phyloP scores from a whole-genome alignment of 37 sponge, comb jelly and placozoan species.

The Haliclona indistincta region DNA sequence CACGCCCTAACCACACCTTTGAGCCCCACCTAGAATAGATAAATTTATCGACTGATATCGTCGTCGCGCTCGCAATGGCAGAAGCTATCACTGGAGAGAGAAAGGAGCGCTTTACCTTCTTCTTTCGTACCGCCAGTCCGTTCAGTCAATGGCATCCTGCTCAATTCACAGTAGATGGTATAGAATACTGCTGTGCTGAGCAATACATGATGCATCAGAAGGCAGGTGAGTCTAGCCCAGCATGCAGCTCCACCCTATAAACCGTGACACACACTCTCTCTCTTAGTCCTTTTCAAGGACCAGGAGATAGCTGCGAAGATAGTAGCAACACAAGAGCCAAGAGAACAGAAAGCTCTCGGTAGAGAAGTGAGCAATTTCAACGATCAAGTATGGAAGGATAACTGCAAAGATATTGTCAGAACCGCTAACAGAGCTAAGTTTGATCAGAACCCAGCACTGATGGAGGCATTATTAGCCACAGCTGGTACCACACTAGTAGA shows the following conservation, averaged over 20 bases:
- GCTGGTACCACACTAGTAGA: conserved; percentile 71
- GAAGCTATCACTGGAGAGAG: background rate
- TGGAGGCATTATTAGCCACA: conserved; percentile 47
- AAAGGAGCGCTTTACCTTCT: conserved; percentile 66
- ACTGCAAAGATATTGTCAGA: conserved; percentile 61
- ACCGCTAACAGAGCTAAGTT: conserved; percentile 78
- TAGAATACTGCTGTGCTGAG: conserved; percentile 73
- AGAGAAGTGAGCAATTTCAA: conserved; percentile 63
- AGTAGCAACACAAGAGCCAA: conserved; percentile 40
- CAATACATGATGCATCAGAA: conserved; percentile 93
- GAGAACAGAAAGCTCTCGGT: conserved; percentile 71
- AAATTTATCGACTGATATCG: background rate
- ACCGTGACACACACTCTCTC: background rate
- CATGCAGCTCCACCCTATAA: background rate
- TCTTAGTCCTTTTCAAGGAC: conserved; percentile 64
- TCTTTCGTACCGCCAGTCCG: conserved; percentile 55
- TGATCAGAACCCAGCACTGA: conserved; percentile 62
- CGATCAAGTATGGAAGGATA: conserved; percentile 51
- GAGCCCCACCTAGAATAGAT: no score
- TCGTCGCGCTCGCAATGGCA: background rate
- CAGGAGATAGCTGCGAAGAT: conserved; percentile 43
- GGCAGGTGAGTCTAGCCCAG: conserved; percentile 44
- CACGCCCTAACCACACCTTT: no score
- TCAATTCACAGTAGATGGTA: conserved; percentile 57
- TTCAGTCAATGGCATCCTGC: conserved; percentile 86